phyloP scores from a whole-genome alignment of 2,797 vertebrate species.

The Neosalanx taihuensis region DNA sequence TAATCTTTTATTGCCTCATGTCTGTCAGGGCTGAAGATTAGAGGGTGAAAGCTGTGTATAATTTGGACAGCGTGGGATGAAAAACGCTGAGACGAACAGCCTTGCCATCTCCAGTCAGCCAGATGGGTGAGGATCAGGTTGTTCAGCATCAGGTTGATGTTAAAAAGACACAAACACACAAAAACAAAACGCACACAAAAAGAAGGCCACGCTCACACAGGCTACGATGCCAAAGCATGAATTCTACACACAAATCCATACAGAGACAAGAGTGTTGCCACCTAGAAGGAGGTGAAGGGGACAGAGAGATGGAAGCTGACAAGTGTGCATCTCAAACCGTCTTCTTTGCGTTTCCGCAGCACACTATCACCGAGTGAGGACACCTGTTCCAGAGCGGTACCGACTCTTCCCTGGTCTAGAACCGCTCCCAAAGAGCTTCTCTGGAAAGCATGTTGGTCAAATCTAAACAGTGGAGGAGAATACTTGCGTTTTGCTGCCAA shows the following conservation, averaged over 20 bases:
- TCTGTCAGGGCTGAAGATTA: conserved; percentile 23
- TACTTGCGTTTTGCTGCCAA: no score
- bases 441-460: no score
- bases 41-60: conserved; percentile 12
- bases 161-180: conserved; percentile 9
- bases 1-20: background rate
- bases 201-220: background rate
- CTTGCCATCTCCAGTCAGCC: conserved; percentile 9
- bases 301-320: background rate
- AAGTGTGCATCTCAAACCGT: background rate
- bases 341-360: no score
- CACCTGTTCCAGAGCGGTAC: no score
- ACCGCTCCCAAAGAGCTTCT: no score
- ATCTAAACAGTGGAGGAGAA: no score
- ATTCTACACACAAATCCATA: background rate
- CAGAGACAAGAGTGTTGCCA: background rate
- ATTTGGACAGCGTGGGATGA: conserved; percentile 24
- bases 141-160: background rate
- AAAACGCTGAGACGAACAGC: conserved; percentile 23
- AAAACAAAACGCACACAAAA: background rate
- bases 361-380: background rate
- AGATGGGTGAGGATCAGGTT: background rate
- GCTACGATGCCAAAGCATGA: background rate
- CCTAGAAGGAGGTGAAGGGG: background rate
- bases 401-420: no score